Base-by-base conservation (phyloP, 1,140 invertebrate genomes). In the Eumaeus atala region DNA sequence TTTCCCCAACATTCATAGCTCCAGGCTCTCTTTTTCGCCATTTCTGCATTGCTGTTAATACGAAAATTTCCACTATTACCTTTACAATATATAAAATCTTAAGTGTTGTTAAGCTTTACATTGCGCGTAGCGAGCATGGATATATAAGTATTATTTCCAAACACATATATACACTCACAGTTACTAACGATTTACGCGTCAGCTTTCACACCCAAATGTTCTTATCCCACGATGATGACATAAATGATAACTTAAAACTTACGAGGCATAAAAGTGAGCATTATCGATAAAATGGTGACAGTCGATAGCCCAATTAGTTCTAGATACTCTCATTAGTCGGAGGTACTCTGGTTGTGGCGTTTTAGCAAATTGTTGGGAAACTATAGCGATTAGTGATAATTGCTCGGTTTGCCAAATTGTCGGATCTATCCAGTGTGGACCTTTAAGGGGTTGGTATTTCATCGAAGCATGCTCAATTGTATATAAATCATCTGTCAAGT, bases 301-400 rank as follows among this genome's bases (percentile, higher is more conserved):
- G 62, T 71, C 59, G 58, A 70, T 60, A 61, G 55, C 57, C 51
- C 12, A 44, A 44, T 44, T 64, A 59, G 58, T 57, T 52, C 53
- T 55, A 51, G 56, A 69, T 67, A 73, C 66, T 63, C 66, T 77
- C 68, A 82, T 77, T 79, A 77, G 58, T 63, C 64, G 66, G 2
- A 28, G 21, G 21, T 60, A 66, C 61, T 64, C 60, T 57, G 49
- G 67, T 66, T 64, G 70, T 64, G 70, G 74, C 74, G 72, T 77
- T 77, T 72, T 63, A 58, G 65, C 66, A 75, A 44, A 79, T 82
- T 77, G 70, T 66, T 64, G 60, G 54, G 66, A 66, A 79, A 81
- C 77, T 76, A 71, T 72, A 64, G 64, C 69, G 69, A 80, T 84
- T 80, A 82, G 70, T 57, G 69, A 63, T 82, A 78, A 84, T 80